These are phyloP conservation scores for Alethe castanea DNA, from an alignment of 2,113 vertebrate species.

Conservation along the genomic window DNA sequence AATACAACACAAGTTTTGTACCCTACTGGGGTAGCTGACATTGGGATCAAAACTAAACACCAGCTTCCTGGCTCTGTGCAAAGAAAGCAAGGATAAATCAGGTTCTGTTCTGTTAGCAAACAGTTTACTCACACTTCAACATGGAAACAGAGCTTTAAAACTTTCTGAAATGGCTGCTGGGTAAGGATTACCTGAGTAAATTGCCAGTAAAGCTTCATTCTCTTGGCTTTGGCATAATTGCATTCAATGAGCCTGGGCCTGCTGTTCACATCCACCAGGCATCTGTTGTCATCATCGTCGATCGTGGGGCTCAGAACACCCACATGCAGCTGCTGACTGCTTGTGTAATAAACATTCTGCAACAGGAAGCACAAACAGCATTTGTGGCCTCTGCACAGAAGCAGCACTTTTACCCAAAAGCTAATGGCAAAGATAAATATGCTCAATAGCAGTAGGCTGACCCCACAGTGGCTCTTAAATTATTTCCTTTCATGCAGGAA, in stretches of 20 bases:
- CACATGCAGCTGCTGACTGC: constrained; percentile 87
- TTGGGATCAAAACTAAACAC: not conserved
- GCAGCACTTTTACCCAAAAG: not conserved
- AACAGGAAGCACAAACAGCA: constrained; percentile 65
- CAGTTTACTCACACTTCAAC: not conserved
- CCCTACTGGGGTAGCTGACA: not conserved
- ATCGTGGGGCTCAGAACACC: constrained; percentile 94
- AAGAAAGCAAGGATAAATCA: not conserved
- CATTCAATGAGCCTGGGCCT: constrained; percentile 93
- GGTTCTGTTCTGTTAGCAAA: not conserved
- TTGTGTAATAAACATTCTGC: constrained; percentile 97
- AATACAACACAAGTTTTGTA: not conserved
- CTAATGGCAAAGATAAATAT: not conserved
- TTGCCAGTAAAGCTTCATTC: constrained; percentile 97
- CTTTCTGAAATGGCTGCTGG: not conserved
- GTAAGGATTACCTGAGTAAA: constrained; percentile 88
- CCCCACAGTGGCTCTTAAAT: not conserved
- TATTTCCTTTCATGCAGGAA: not conserved
- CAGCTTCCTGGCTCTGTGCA: not conserved
- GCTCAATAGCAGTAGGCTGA: not conserved
- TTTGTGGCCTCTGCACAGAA: constrained; percentile 18
- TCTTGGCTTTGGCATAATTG: constrained; percentile 92
- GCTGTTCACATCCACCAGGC: constrained; percentile 96
- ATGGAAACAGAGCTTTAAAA: not conserved
- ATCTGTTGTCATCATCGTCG: constrained; percentile 96